These are phyloP conservation scores for Neuroterus valhalla DNA, from an alignment of 1,140 invertebrate species.

Conservation along the genomic window DNA sequence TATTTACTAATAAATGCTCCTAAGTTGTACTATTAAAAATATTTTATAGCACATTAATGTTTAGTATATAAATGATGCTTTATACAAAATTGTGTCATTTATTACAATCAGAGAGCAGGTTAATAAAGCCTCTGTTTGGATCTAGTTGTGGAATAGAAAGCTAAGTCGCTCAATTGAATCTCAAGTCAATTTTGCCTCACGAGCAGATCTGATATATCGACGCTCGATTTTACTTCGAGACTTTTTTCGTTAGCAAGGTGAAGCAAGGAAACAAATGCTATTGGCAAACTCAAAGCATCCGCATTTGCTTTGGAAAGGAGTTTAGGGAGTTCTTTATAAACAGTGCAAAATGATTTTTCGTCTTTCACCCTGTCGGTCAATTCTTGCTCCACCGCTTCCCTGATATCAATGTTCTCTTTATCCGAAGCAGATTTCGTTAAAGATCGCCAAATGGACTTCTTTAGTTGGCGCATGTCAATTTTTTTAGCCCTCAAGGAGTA, in stretches of 20 bases:
- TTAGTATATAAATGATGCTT: no score
- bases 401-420: constrained; percentile 57
- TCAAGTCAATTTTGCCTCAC: constrained; percentile 40
- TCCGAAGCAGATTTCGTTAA: constrained; percentile 61
- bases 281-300: constrained; percentile 83
- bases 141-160: background rate
- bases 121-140: background rate
- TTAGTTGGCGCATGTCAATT: constrained; percentile 86
- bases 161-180: background rate
- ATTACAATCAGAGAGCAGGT: background rate
- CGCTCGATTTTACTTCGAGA: constrained; percentile 48
- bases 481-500: constrained; percentile 86
- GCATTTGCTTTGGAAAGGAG: constrained; percentile 78
- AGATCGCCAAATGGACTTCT: constrained; percentile 82
- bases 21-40: no score
- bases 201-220: constrained; percentile 53
- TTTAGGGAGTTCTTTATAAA: constrained; percentile 79
- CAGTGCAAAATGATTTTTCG: constrained; percentile 69
- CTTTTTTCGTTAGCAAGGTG: constrained; percentile 87
- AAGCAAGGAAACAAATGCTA: constrained; percentile 85
- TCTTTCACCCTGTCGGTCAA: constrained; percentile 52
- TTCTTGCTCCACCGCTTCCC: constrained; percentile 56
- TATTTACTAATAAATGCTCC: no score
- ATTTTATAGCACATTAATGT: no score
- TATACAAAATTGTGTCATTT: background rate